Percentiles rank a stretch among this genome's conserved stretches.
These are phyloP conservation scores for Masnerella sp. DNA, from an alignment of 2,888 invertebrate genomes.

Conservation along the genomic window DNA sequence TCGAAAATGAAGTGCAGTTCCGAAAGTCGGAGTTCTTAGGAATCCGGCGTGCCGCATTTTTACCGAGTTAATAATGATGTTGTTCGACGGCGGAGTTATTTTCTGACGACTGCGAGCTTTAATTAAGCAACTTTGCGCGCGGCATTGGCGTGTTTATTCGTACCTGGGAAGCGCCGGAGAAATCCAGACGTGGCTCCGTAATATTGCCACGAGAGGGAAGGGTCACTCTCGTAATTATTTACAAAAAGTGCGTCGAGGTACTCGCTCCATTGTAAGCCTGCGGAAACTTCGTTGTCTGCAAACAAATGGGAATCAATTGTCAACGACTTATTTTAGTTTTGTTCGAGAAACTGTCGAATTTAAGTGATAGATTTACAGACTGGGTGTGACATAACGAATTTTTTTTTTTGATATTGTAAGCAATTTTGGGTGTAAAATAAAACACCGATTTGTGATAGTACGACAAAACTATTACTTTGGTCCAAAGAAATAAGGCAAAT, in stretches of 20 bases:
- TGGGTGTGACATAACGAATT: too few relatives aligned
- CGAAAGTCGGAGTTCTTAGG: constrained; percentile 5
- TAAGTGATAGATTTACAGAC: too few relatives aligned
- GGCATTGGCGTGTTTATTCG: constrained; percentile 29
- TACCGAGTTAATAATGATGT: constrained; percentile 29
- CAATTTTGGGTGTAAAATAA: too few relatives aligned
- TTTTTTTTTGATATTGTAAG: too few relatives aligned
- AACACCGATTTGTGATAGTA: too few relatives aligned
- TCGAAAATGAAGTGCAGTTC: constrained; percentile 15
- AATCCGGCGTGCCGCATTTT: constrained; percentile 19
- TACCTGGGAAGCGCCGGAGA: constrained; percentile 96
- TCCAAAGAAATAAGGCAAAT: too few relatives aligned
- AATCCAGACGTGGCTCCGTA: constrained; percentile 98
- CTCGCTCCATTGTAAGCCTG: constrained; percentile 97
- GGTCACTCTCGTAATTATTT: constrained; percentile 70
- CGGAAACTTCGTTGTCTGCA: constrained; percentile 88
- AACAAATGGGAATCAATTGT: too few relatives aligned
- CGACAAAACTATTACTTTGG: too few relatives aligned
- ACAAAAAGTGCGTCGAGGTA: constrained; percentile 93
- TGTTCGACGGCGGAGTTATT: constrained; percentile 15
- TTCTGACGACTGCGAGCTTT: constrained; percentile 10
- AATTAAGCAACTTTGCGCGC: constrained; percentile 29
- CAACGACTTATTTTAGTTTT: too few relatives aligned
- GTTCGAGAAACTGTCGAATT: too few relatives aligned
- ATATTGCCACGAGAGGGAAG: constrained; percentile 95